Conservation (phyloP, 2,113 vertebrate species). For the Proterorhinus semilunaris region DNA sequence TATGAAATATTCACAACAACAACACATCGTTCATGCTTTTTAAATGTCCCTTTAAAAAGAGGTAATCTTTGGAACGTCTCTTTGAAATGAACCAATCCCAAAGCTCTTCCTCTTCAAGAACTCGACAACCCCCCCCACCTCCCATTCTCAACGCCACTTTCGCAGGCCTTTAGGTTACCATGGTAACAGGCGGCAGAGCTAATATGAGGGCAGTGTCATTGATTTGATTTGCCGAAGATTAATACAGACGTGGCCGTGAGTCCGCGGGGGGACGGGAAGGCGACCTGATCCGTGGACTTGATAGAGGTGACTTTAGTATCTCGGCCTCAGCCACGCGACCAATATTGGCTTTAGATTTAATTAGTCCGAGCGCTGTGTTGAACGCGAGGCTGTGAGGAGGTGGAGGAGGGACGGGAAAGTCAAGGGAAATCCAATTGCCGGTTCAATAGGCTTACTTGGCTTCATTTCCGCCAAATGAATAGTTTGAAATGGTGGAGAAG, state of each 20-base stretch:
- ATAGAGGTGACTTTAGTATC: constrained; percentile 17
- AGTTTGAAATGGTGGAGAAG: not conserved
- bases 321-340: constrained; percentile 16
- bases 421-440: not conserved
- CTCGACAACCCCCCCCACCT: not conserved
- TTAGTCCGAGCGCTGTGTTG: constrained; percentile 12
- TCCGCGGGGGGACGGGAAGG: constrained; percentile 9
- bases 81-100: too few relatives aligned
- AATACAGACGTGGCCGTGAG: constrained; percentile 49
- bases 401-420: constrained; percentile 1
- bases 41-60: too few relatives aligned
- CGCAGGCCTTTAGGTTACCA: constrained; percentile 63
- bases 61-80: too few relatives aligned
- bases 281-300: constrained; percentile 6
- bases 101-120: constrained; percentile 19
- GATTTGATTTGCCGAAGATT: constrained; percentile 63
- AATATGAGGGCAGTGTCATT: constrained; percentile 48
- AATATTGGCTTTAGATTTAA: constrained; percentile 22
- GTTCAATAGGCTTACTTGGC: not conserved
- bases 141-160: constrained; percentile 10
- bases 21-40: too few relatives aligned
- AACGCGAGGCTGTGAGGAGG: constrained; percentile 11
- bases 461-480: not conserved
- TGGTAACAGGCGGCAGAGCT: constrained; percentile 55
- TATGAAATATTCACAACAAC: too few relatives aligned